Percentiles rank a stretch among this genome's conserved stretches.
phyloP scores from a whole-genome alignment of 2,113 vertebrate genomes.

The Oxygymnocypris stewartii region DNA sequence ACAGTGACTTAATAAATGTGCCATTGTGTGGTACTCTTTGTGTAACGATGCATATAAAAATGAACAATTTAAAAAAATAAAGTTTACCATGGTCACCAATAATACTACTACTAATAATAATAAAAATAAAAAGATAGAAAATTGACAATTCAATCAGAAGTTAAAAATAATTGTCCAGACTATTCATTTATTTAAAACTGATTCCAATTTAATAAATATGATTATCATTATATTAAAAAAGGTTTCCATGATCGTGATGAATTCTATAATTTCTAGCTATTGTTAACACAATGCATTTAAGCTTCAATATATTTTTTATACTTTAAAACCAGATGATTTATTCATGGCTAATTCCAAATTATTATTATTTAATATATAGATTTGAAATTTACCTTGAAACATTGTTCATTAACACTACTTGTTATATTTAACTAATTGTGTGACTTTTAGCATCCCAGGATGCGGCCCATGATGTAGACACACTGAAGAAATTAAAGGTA shows the following conservation, averaged over 20 bases:
- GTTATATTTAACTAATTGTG: constrained; percentile 37
- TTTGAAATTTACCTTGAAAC: background rate
- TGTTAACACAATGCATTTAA: background rate
- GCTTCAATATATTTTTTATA: background rate
- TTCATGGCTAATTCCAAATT: too few relatives aligned
- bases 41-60: background rate
- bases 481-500: constrained; percentile 86
- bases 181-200: too few relatives aligned
- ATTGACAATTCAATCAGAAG: too few relatives aligned
- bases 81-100: background rate
- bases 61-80: background rate
- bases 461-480: constrained; percentile 86
- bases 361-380: too few relatives aligned
- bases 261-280: background rate
- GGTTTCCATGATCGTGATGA: too few relatives aligned
- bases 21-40: background rate
- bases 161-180: too few relatives aligned
- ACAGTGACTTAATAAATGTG: background rate
- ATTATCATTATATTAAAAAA: too few relatives aligned
- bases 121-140: too few relatives aligned
- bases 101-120: background rate
- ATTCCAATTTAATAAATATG: too few relatives aligned
- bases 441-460: constrained; percentile 88
- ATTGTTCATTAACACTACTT: background rate
- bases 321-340: background rate